These are phyloP conservation scores for Caenorhabditis virilis DNA, from an alignment of 2,888 invertebrate genomes.

Conservation along the genomic window DNA sequence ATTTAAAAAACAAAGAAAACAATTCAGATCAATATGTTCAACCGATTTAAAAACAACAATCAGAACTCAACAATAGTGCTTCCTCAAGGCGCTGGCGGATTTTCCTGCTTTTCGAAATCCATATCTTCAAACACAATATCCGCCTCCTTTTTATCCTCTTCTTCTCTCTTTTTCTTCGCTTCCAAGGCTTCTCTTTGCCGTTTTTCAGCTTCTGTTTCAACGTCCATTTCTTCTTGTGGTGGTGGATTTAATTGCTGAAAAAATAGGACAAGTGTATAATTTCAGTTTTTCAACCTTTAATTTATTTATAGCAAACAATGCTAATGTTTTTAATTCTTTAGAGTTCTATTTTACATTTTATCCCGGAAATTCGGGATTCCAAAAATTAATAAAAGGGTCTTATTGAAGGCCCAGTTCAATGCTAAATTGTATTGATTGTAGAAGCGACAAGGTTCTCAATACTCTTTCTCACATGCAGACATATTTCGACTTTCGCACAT, in stretches of 20 bases:
- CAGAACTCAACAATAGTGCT: not conserved
- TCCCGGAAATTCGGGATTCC: too few species aligned
- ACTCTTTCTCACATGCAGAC: too few species aligned
- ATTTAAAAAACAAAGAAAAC: not conserved
- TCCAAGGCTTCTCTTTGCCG: constrained; percentile 21
- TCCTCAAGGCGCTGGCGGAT: not conserved
- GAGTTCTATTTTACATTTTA: too few species aligned
- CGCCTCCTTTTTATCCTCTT: constrained; percentile 36
- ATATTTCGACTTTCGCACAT: too few species aligned
- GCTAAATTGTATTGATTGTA: too few species aligned
- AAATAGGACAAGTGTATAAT: not conserved
- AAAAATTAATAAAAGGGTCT: too few species aligned
- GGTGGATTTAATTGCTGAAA: constrained; percentile 5
- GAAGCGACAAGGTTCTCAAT: too few species aligned
- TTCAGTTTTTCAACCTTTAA: too few species aligned
- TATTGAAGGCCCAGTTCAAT: too few species aligned
- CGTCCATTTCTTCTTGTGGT: constrained; percentile 11
- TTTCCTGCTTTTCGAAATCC: constrained; percentile 63
- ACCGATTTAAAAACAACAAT: not conserved
- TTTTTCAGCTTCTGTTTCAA: constrained; percentile 39
- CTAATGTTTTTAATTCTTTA: too few species aligned
- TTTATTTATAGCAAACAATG: too few species aligned
- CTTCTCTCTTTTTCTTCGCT: constrained; percentile 27
- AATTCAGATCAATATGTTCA: not conserved
- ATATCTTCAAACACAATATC: constrained; percentile 65